Conservation (phyloP, 2,888 invertebrate genomes). For the Eristalis intricaria region DNA sequence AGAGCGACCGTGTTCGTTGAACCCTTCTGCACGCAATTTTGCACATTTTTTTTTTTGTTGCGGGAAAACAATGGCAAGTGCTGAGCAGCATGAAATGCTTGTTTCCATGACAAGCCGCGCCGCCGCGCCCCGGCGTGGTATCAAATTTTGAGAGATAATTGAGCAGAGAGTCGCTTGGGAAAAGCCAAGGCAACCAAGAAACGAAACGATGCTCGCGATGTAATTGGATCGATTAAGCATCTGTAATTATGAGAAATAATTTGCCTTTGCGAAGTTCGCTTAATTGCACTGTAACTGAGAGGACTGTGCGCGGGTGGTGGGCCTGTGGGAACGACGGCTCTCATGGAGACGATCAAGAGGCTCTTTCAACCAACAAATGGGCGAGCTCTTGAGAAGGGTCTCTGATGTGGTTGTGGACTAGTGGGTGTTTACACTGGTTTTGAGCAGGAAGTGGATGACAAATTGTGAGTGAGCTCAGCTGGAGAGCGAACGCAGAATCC, state of each 20-base stretch:
- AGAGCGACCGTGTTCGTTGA: conserved; percentile 51
- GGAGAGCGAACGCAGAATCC: too few relatives aligned
- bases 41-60: conserved; percentile 23
- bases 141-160: background rate
- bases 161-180: conserved; percentile 19
- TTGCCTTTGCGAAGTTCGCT: conserved; percentile 27
- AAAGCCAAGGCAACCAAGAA: background rate
- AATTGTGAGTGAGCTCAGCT: too few relatives aligned
- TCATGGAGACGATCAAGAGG: too few relatives aligned
- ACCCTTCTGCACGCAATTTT: conserved; percentile 60
- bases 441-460: too few relatives aligned
- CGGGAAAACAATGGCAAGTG: conserved; percentile 33
- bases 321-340: too few relatives aligned
- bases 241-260: conserved; percentile 54
- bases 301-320: background rate
- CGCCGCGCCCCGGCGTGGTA: background rate
- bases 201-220: conserved; percentile 22
- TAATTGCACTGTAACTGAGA: conserved; percentile 26
- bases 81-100: conserved; percentile 27
- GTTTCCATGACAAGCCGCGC: background rate
- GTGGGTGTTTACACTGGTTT: too few relatives aligned
- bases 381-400: too few relatives aligned
- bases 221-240: conserved; percentile 63
- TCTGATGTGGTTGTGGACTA: too few relatives aligned
- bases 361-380: too few relatives aligned